phyloP scores from a whole-genome alignment of 1,140 invertebrate genomes.

The Spodoptera frugiperda region DNA sequence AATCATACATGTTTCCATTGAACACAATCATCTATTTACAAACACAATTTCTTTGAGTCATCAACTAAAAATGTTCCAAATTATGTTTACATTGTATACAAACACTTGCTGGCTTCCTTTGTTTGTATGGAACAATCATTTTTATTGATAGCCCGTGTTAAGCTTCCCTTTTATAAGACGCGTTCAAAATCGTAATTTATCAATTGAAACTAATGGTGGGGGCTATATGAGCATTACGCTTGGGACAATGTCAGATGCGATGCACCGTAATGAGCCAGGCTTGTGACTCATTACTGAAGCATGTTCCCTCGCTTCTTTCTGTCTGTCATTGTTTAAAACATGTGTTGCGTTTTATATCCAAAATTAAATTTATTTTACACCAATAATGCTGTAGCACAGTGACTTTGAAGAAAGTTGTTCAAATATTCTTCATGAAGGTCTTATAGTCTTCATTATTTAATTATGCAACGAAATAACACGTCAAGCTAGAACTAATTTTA shows the following conservation, averaged over 20 bases:
- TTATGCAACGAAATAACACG: neutral
- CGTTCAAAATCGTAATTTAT: slow-evolving; percentile 32
- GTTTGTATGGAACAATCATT: slow-evolving; percentile 5
- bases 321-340: slow-evolving; percentile 32
- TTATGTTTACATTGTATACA: slow-evolving; percentile 22
- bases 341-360: slow-evolving; percentile 30
- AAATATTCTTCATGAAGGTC: too few species aligned
- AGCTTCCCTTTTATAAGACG: slow-evolving; percentile 10
- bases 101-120: slow-evolving; percentile 4
- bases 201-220: slow-evolving; percentile 39
- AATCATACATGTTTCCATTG: neutral
- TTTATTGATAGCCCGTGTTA: slow-evolving; percentile 14
- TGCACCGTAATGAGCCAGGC: slow-evolving; percentile 33
- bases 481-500: slow-evolving; percentile 17
- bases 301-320: slow-evolving; percentile 14
- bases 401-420: neutral
- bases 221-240: slow-evolving; percentile 3
- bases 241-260: slow-evolving; percentile 18
- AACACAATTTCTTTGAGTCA: slow-evolving; percentile 14
- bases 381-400: neutral
- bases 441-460: too few species aligned
- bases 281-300: slow-evolving; percentile 41
- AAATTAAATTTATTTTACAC: slow-evolving; percentile 10
- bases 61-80: slow-evolving; percentile 6
- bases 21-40: slow-evolving; percentile 6